A percentile compares a stretch with the other conserved stretches of the same genome.
Conservation (phyloP, 2,888 invertebrate species). For the Netelia inedita region DNA sequence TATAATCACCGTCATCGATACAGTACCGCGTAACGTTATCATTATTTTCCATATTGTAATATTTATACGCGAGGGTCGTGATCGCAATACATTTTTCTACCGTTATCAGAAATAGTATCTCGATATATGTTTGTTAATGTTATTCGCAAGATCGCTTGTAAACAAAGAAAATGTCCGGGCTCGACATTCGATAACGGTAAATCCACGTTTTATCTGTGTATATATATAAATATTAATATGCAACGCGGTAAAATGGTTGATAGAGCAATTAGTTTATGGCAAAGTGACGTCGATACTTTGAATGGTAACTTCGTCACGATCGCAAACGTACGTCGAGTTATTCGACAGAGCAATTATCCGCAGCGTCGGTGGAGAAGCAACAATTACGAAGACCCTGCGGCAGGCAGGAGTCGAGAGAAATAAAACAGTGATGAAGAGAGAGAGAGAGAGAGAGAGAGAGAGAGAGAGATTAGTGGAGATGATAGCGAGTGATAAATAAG, state of each 20-base stretch:
- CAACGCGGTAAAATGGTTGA: constrained; percentile 54
- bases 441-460: not conserved
- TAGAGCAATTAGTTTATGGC: constrained; percentile 72
- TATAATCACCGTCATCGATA: not conserved
- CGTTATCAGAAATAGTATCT: constrained; percentile 30
- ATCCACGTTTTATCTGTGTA: constrained; percentile 11
- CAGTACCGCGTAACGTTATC: too few relatives aligned
- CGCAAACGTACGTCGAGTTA: constrained; percentile 49
- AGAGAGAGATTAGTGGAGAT: constrained; percentile 27
- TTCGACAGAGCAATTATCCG: constrained; percentile 64
- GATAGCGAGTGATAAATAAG: constrained; percentile 53
- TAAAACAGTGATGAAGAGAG: not conserved
- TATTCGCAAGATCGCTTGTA: constrained; percentile 24
- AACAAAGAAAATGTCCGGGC: constrained; percentile 44
- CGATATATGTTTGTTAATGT: not conserved
- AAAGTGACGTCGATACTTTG: constrained; percentile 70
- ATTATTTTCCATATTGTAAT: too few relatives aligned
- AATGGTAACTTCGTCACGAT: constrained; percentile 66
- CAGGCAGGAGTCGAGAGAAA: constrained; percentile 11
- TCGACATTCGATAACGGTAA: constrained; percentile 54
- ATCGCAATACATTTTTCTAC: constrained; percentile 33
- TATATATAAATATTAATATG: constrained; percentile 18
- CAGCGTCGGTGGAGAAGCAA: constrained; percentile 55
- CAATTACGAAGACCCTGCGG: constrained; percentile 49
- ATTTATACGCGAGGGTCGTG: not conserved